Evolutionary conservation across 2,797 vertebrate species (phyloP).

Genomic region (Falco cherrug): DNA sequence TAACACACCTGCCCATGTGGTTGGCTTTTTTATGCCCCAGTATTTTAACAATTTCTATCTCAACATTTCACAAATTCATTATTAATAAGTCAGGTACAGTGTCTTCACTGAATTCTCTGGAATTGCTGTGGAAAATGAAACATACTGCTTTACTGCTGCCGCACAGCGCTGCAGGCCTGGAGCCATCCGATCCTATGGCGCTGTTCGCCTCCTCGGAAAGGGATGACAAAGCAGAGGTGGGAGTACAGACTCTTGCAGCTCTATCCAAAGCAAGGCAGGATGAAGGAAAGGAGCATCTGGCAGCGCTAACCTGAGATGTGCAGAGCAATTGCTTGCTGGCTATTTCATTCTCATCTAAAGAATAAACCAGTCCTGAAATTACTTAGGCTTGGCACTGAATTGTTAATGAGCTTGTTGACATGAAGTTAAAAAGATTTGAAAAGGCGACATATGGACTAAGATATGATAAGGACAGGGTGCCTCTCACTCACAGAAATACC

Average conservation of each 20-base stretch:
- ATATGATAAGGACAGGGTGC: not conserved
- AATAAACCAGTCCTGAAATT: not conserved
- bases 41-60: not conserved
- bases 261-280: not conserved
- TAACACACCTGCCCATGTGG: not conserved
- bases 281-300: not conserved
- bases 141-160: not conserved
- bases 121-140: not conserved
- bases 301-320: not conserved
- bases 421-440: not conserved
- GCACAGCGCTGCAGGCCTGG: not conserved
- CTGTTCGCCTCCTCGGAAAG: not conserved
- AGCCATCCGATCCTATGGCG: not conserved
- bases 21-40: rapidly evolving
- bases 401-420: not conserved
- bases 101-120: not conserved
- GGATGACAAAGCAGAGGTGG: not conserved
- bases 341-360: not conserved
- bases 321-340: not conserved
- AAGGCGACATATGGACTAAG: not conserved
- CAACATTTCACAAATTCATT: not conserved
- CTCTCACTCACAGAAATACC: not conserved
- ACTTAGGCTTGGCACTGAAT: not conserved
- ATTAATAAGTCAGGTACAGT: not conserved
- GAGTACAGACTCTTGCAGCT: not conserved